phyloP scores from a whole-genome alignment of 2,113 vertebrate species.

The Alces alces region DNA sequence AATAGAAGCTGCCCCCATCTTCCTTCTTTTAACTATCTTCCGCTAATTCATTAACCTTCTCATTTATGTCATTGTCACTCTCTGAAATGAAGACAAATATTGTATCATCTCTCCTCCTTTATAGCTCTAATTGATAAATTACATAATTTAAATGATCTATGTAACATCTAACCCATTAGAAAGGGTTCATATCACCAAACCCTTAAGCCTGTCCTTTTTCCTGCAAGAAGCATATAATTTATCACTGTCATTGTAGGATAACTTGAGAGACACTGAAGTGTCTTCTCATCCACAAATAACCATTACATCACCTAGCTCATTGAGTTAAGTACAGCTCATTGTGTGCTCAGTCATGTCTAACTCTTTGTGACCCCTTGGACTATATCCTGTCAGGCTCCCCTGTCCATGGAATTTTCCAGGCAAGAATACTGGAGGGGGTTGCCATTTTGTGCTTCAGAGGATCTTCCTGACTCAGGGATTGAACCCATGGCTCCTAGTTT shows the following conservation, averaged over 20 bases:
- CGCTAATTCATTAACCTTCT: slow-evolving; percentile 17
- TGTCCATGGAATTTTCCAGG: background rate
- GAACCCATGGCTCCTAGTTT: accelerated
- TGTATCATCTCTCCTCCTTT: slow-evolving; percentile 19
- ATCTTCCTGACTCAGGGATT: background rate
- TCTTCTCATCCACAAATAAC: background rate
- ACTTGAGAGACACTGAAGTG: background rate
- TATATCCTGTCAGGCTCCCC: background rate
- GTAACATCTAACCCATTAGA: slow-evolving; percentile 24
- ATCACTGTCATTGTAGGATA: background rate
- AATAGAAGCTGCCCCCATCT: background rate
- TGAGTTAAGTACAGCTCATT: background rate
- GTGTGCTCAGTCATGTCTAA: background rate
- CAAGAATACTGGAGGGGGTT: background rate
- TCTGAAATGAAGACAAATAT: slow-evolving; percentile 58
- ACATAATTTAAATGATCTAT: slow-evolving; percentile 51
- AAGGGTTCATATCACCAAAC: slow-evolving; percentile 16
- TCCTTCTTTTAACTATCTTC: background rate
- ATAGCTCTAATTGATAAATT: slow-evolving; percentile 52
- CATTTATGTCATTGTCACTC: background rate
- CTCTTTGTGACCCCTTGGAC: background rate
- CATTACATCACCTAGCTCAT: background rate
- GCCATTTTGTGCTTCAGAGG: background rate
- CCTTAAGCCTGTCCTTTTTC: slow-evolving; percentile 24
- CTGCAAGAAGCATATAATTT: background rate